A percentile compares a stretch with the other conserved stretches of the same genome.
Conservation (phyloP, 2,888 invertebrate species). For the Blera fallax region DNA sequence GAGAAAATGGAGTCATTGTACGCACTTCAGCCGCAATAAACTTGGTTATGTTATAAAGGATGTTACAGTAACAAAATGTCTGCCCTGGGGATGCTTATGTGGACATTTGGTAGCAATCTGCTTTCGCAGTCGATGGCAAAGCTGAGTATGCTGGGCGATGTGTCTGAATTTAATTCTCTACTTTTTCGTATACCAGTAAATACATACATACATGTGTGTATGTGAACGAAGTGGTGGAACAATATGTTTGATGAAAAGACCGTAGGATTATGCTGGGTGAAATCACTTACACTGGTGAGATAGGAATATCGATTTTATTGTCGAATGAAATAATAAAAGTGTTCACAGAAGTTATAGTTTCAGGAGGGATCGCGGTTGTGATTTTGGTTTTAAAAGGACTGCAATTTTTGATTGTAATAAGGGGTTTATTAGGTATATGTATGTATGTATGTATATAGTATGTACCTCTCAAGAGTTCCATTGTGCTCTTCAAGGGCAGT, state of each 20-base stretch:
- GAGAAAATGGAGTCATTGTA: not conserved
- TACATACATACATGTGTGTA: too few relatives aligned
- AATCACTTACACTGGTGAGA: not conserved
- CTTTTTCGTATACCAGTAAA: not conserved
- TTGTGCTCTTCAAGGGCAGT: too few relatives aligned
- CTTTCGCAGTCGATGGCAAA: not conserved
- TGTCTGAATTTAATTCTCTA: not conserved
- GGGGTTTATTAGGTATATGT: too few relatives aligned
- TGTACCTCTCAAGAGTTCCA: too few relatives aligned
- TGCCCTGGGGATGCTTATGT: not conserved
- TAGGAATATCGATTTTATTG: not conserved
- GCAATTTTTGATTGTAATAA: too few relatives aligned
- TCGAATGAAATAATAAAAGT: not conserved
- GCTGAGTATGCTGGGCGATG: not conserved
- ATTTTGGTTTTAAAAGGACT: too few relatives aligned
- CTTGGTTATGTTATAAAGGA: slow-evolving; percentile 1
- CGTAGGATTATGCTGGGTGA: not conserved
- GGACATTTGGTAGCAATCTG: slow-evolving; percentile 23
- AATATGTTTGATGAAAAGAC: not conserved
- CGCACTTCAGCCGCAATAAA: slow-evolving; percentile 1
- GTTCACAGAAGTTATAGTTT: not conserved
- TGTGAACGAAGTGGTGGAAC: not conserved
- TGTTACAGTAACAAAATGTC: slow-evolving; percentile 12
- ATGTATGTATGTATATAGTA: too few relatives aligned
- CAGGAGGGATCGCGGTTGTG: too few relatives aligned